Base-by-base conservation (phyloP, 2,888 invertebrate species). In the Eristalis pertinax region DNA sequence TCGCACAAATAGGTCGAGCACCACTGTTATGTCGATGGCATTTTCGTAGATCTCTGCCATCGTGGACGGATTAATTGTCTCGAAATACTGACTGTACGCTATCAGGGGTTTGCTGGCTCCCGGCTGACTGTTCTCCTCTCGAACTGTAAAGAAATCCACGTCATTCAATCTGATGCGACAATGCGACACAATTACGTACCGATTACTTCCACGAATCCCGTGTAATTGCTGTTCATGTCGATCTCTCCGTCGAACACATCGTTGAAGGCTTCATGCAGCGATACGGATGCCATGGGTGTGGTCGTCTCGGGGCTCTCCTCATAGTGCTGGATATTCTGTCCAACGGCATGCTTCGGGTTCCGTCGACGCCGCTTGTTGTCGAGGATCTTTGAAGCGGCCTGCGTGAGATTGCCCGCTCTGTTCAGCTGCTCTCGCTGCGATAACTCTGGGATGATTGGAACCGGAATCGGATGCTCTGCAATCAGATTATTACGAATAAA, bases 161-260 rank as follows among this genome's bases (percentile, higher is more conserved):
- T 22, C n/a, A 43, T 50, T 15, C 32, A 13, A 8, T n/a, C n/a
- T 26, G 26, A 29, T 5, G 7, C 4, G 4, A 5, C 1, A 32
- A 32, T 0, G 50, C 19, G 1, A 50, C 50, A 5, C 50, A 50
- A 19, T 8, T 0, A 94, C 94, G 93, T 92, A 96, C 97, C 96
- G 90, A 97, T 96, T 13, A 97, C 94, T 94, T 98, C 97, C 43
- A 98, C 94, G 91, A 97, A 98, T 24, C 97, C 96, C 0, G 97
- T 97, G 90, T 98, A 98, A 91, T 97, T 97, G 13, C 97, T 96
- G 72, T 94, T 95, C 15, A 95, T 94, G 90, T 97, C 96, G 67
- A 98, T 94, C 73, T 94, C 94, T 0, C 97, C 97, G 92, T 98
- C 97, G 82, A 94, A 94, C 2, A 95, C 94, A 29, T 93, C 92